These are phyloP conservation scores for Lepetodrilus schrolli DNA, from an alignment of 2,888 invertebrate genomes.

Conservation along the genomic window DNA sequence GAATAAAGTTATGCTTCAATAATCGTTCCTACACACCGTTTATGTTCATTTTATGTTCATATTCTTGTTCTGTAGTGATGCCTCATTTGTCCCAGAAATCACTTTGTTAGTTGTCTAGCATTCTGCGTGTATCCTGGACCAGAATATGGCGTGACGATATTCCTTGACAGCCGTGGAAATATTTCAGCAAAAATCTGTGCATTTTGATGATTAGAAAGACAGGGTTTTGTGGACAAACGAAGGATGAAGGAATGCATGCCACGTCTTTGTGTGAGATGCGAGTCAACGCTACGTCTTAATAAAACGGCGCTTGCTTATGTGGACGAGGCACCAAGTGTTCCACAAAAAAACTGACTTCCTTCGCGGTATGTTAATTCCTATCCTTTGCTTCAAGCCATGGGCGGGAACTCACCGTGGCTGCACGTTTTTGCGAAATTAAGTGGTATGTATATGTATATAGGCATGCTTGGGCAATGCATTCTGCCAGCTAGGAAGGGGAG, in stretches of 20 bases:
- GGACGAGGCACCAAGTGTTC: not conserved
- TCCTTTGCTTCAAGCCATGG: conserved; percentile 16
- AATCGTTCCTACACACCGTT: conserved; percentile 20
- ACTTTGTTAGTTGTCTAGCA: conserved; percentile 2
- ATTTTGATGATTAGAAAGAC: conserved; percentile 21
- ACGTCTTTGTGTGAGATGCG: conserved; percentile 1
- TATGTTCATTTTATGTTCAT: conserved; percentile 24
- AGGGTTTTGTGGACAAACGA: not conserved
- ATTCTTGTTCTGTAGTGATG: not conserved
- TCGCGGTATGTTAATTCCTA: conserved; percentile 11
- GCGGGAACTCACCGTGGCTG: not conserved
- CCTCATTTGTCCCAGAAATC: conserved; percentile 12
- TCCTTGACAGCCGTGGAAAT: not conserved
- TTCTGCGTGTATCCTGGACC: not conserved
- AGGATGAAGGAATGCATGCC: not conserved
- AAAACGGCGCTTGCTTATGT: not conserved
- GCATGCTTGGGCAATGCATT: conserved; percentile 7
- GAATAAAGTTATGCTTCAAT: conserved; percentile 26
- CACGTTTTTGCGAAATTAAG: conserved; percentile 20
- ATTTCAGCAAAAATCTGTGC: not conserved
- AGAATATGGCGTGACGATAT: conserved; percentile 9
- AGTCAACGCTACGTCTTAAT: conserved; percentile 7
- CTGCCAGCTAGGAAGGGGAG: not conserved
- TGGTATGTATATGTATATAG: conserved; percentile 25
- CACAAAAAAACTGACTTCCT: not conserved